Evolutionary conservation across 2,888 invertebrate species (phyloP).

Genomic region (Zelleria hepariella): DNA sequence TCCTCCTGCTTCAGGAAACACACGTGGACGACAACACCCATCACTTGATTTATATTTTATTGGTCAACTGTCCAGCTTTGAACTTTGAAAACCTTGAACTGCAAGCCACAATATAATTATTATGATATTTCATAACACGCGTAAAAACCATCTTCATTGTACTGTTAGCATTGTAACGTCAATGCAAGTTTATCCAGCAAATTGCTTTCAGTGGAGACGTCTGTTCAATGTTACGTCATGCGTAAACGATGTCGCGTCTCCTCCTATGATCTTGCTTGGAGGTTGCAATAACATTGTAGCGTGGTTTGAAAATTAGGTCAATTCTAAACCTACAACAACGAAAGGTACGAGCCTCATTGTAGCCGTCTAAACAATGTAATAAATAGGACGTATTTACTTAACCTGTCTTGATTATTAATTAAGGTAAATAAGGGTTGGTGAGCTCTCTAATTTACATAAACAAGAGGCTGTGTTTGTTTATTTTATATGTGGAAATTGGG

Average conservation of each 20-base stretch:
- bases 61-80: too few species aligned
- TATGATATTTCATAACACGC: too few species aligned
- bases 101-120: too few species aligned
- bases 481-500: background rate
- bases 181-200: background rate
- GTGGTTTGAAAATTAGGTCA: background rate
- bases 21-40: too few species aligned
- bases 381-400: constrained; percentile 30
- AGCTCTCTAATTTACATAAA: background rate
- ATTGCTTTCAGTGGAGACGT: background rate
- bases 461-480: background rate
- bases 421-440: background rate
- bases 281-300: background rate
- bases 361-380: constrained; percentile 36
- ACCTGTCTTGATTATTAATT: background rate
- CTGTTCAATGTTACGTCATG: background rate
- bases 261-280: background rate
- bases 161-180: constrained; percentile 21
- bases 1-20: too few species aligned
- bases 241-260: background rate
- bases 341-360: background rate
- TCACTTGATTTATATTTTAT: too few species aligned
- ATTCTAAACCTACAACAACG: background rate
- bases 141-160: too few species aligned
- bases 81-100: too few species aligned